Percentiles rank a stretch among this genome's conserved stretches.
phyloP scores from a whole-genome alignment of 2,888 invertebrate genomes.

The Iselma pallidipennis region DNA sequence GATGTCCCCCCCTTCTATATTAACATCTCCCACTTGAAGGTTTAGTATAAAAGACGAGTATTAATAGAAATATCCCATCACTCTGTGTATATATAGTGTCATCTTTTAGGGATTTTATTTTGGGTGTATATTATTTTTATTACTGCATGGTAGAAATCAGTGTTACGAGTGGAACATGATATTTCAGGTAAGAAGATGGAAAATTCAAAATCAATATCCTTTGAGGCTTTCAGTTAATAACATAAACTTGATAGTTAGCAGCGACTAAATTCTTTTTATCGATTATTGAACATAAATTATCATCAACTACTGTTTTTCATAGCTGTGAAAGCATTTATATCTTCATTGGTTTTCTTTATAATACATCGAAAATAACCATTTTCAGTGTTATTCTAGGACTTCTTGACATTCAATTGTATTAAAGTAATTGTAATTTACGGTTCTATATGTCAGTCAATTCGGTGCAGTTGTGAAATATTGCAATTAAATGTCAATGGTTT shows the following conservation, averaged over 20 bases:
- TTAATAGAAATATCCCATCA: constrained; percentile 49
- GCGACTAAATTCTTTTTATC: no score
- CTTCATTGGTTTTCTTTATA: no score
- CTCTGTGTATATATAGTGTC: constrained; percentile 42
- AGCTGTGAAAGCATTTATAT: no score
- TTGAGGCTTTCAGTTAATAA: background rate
- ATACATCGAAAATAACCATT: background rate
- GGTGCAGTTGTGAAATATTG: background rate
- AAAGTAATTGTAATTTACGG: constrained; percentile 13
- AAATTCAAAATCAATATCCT: background rate
- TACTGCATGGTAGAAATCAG: constrained; percentile 26
- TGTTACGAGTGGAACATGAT: constrained; percentile 31
- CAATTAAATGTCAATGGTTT: background rate
- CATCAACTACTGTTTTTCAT: no score
- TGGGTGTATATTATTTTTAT: constrained; percentile 32
- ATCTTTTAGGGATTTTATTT: constrained; percentile 35
- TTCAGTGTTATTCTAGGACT: background rate
- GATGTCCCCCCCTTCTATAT: constrained; percentile 42
- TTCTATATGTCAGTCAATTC: no score
- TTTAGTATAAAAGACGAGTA: constrained; percentile 51
- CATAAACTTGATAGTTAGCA: no score
- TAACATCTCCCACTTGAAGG: constrained; percentile 47
- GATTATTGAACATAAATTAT: no score
- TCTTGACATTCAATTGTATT: constrained; percentile 12
- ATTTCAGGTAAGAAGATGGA: constrained; percentile 35